Evolutionary conservation across 1,140 invertebrate species (phyloP), one percentile per base, ranked within the genome.

Genomic region (Pseudoatta argentina): DNA sequence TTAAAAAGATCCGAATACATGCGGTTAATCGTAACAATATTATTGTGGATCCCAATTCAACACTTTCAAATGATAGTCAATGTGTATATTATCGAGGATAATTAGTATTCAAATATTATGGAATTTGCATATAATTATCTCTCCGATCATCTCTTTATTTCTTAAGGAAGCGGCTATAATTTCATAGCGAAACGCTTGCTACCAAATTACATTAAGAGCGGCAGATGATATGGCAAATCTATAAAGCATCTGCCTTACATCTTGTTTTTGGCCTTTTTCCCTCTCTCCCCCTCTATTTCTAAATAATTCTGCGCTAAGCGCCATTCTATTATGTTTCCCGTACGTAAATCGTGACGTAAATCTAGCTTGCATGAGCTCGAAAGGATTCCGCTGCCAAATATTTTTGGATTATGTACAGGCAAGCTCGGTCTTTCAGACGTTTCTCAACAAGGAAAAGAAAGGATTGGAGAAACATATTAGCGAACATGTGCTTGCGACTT

Each of bases 351-450:
- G 7, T 39, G 34, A 81, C 79, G 79, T 83, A 83, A 83, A 75
- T 75, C 79, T 64, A 51, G 69, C 55, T 59, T 39, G 63, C 18
- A 71, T 44, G 51, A 57, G 78, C 55, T 63, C 55, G 69, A 24
- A 57, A 51, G 55, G 39, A 51, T 73, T 51, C 61, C 34, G 77
- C 57, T 87, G 59, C 85, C 69, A 87, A 89, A 88, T 85, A 78
- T 85, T 86, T 85, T 89, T 86, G 88, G 86, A 89, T 89, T 88
- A 86, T 82, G 86, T 87, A 88, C 71, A 72, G 85, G 10, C 85
- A 87, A 87, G 77, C 75, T 75, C 55, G 88, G 86, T 73, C 21
- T 69, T 77, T 14, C 44, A 30, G 0, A 7, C 30, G 30, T 81
- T 39, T 69, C 66, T 69, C 21, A 44, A 24, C 66, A 48, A n/a